Evolutionary conservation across 2,113 vertebrate genomes (phyloP).

Genomic region (Trematocara variabile): DNA sequence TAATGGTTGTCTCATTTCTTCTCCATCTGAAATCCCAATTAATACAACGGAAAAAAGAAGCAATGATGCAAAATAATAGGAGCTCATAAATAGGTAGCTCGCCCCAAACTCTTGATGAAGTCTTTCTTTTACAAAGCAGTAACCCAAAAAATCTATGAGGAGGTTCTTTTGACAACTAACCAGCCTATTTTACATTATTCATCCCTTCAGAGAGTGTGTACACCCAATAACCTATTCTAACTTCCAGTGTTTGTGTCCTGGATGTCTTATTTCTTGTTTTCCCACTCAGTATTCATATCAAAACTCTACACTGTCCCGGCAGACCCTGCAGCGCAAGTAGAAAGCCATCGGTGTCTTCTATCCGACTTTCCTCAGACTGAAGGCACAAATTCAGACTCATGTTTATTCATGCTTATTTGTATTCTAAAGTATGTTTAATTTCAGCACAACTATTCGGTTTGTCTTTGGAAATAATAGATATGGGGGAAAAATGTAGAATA

Average conservation of each 20-base stretch:
- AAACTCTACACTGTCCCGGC: constrained; percentile 17
- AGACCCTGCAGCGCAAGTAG: constrained; percentile 16
- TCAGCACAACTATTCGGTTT: background rate
- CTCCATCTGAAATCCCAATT: constrained; percentile 21
- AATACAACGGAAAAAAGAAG: background rate
- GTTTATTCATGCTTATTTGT: background rate
- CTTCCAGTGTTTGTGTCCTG: constrained; percentile 52
- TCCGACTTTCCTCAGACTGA: background rate
- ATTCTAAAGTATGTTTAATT: background rate
- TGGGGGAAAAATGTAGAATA: background rate
- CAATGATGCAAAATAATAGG: constrained; percentile 4
- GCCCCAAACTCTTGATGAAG: constrained; percentile 43
- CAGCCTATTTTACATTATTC: constrained; percentile 69
- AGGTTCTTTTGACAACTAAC: constrained; percentile 62
- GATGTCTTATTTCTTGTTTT: constrained; percentile 43
- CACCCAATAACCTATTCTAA: constrained; percentile 65
- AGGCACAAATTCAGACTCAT: background rate
- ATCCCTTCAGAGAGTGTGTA: constrained; percentile 59
- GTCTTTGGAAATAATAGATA: background rate
- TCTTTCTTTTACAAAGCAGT: constrained; percentile 35
- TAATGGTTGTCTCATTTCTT: constrained; percentile 18
- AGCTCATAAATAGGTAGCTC: constrained; percentile 32
- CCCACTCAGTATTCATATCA: constrained; percentile 43
- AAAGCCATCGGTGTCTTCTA: background rate
- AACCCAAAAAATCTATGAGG: constrained; percentile 34